These are phyloP conservation scores for Diloba caeruleocephala DNA, from an alignment of 2,888 invertebrate species.

Conservation along the genomic window DNA sequence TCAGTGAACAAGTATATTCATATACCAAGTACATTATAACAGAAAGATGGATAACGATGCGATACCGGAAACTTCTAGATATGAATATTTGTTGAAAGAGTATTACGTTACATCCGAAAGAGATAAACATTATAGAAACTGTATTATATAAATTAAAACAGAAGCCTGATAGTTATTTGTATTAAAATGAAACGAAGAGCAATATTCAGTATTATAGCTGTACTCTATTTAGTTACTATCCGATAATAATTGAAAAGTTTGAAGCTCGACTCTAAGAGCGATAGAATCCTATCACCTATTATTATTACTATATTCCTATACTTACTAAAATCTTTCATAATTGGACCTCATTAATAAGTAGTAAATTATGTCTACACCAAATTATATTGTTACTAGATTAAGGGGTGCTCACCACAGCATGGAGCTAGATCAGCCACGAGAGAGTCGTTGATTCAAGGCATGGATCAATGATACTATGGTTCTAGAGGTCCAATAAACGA, in stretches of 20 bases:
- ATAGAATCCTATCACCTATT: constrained; percentile 19
- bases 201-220: constrained; percentile 44
- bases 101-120: too few species aligned
- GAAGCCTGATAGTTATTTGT: neutral
- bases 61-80: too few species aligned
- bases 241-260: constrained; percentile 1
- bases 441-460: too few species aligned
- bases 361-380: constrained; percentile 50
- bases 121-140: neutral
- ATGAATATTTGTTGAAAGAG: too few species aligned
- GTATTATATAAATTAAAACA: constrained; percentile 13
- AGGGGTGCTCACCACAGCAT: neutral
- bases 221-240: constrained; percentile 9
- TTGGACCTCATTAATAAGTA: constrained; percentile 44
- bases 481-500: constrained; percentile 42
- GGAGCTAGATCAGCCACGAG: constrained; percentile 7
- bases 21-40: too few species aligned
- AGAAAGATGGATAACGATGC: too few species aligned
- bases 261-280: neutral
- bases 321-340: neutral
- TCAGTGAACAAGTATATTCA: too few species aligned
- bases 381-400: constrained; percentile 29
- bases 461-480: constrained; percentile 6
- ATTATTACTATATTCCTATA: constrained; percentile 16
- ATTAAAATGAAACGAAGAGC: constrained; percentile 38